Evolutionary conservation across 2,797 vertebrate species (phyloP).

Genomic region (Ataeniobius toweri): DNA sequence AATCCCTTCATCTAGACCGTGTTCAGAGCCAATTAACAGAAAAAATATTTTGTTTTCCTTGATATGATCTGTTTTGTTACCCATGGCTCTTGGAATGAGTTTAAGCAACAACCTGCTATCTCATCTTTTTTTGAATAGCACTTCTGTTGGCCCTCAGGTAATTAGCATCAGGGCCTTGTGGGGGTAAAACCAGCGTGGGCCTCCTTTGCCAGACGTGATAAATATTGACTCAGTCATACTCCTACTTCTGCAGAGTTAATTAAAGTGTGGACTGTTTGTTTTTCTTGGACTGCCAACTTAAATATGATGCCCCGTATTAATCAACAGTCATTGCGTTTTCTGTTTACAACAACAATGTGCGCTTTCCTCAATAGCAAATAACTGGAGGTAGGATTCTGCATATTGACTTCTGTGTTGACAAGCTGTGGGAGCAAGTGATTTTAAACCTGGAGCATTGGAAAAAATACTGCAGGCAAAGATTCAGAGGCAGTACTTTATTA

Average conservation of each 20-base stretch:
- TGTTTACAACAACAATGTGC: slow-evolving; percentile 21
- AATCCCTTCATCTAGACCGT: slow-evolving; percentile 39
- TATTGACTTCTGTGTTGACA: slow-evolving; percentile 11
- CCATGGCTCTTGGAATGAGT: slow-evolving; percentile 59
- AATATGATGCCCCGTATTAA: slow-evolving; percentile 71
- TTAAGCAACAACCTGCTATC: slow-evolving; percentile 55
- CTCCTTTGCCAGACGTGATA: slow-evolving; percentile 68
- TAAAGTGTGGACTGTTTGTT: slow-evolving; percentile 74
- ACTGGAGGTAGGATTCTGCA: slow-evolving; percentile 13
- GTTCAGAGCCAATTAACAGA: slow-evolving; percentile 50
- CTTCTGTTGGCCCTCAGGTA: slow-evolving; percentile 73
- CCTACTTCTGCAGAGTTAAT: slow-evolving; percentile 74
- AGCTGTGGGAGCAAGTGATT: slow-evolving; percentile 4
- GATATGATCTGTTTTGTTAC: slow-evolving; percentile 60
- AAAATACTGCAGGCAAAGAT: background rate
- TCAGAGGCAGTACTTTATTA: background rate
- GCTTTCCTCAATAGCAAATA: slow-evolving; percentile 35
- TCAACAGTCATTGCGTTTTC: slow-evolving; percentile 64
- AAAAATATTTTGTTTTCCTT: slow-evolving; percentile 40
- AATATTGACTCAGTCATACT: slow-evolving; percentile 77
- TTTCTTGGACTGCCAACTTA: slow-evolving; percentile 68
- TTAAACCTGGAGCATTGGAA: background rate
- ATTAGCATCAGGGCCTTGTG: slow-evolving; percentile 68
- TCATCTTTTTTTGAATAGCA: slow-evolving; percentile 56
- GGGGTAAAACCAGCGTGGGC: slow-evolving; percentile 60